Conservation (phyloP, 1,140 invertebrate species). For the Drosophila micromelanica region DNA sequence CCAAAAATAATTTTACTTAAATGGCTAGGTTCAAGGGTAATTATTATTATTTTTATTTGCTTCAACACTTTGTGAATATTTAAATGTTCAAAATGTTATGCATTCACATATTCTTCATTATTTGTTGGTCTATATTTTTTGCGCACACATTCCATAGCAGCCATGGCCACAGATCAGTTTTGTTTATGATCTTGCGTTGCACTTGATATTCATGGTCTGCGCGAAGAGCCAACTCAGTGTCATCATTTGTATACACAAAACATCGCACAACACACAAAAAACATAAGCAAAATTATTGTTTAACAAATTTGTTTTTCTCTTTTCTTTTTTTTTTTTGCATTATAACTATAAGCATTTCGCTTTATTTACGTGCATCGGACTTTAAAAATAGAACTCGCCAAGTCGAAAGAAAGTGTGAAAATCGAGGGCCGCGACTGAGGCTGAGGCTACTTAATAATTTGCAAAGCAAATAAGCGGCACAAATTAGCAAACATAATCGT, state of each 20-base stretch:
- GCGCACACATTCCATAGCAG: slow-evolving; percentile 33
- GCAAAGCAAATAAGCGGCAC: slow-evolving; percentile 49
- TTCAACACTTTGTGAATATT: background rate
- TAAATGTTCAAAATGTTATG: background rate
- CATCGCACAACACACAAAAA: slow-evolving; percentile 37
- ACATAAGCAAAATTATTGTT: slow-evolving; percentile 43
- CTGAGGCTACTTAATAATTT: slow-evolving; percentile 69
- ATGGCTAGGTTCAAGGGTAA: no score
- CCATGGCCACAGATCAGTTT: slow-evolving; percentile 33
- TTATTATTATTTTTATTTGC: background rate
- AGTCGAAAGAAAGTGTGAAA: slow-evolving; percentile 75
- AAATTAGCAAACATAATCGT: slow-evolving; percentile 52
- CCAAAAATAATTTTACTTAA: no score
- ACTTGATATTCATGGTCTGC: slow-evolving; percentile 64
- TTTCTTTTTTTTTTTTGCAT: slow-evolving; percentile 30
- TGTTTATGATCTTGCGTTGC: slow-evolving; percentile 52
- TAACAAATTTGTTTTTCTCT: slow-evolving; percentile 3
- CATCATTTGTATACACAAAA: slow-evolving; percentile 43
- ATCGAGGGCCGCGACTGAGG: slow-evolving; percentile 55
- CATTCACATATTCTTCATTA: slow-evolving; percentile 8
- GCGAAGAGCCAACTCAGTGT: slow-evolving; percentile 44
- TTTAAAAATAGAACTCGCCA: slow-evolving; percentile 64
- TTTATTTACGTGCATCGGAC: slow-evolving; percentile 33
- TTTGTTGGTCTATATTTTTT: slow-evolving; percentile 39
- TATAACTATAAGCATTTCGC: slow-evolving; percentile 47